Percentiles rank a stretch among this genome's conserved stretches.
Evolutionary conservation across 2,797 vertebrate species (phyloP).

Genomic region (Todus mexicanus): DNA sequence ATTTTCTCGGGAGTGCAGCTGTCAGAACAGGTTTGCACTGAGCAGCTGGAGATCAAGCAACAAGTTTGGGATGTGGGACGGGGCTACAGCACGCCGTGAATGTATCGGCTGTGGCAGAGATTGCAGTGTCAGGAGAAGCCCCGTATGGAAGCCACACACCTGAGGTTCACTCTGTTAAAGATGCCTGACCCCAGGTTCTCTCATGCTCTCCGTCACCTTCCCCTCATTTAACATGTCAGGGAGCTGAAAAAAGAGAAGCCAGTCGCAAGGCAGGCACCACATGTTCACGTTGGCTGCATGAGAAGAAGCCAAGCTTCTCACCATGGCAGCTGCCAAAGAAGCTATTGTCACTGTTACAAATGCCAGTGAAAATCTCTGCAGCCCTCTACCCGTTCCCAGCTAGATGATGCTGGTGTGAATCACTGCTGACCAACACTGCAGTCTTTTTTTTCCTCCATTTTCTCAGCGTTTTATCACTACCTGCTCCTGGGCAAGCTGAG

Average conservation of each 20-base stretch:
- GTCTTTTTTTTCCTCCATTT: background rate
- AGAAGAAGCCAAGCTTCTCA: background rate
- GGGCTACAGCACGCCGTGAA: background rate
- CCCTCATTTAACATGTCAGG: background rate
- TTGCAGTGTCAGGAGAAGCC: background rate
- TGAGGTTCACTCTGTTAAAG: background rate
- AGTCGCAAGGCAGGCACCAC: rapidly evolving
- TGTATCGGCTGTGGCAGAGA: background rate
- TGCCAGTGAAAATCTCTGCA: background rate
- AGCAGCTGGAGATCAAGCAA: background rate
- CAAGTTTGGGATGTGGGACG: background rate
- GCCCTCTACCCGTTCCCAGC: background rate
- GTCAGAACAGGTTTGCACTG: background rate
- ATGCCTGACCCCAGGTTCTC: background rate
- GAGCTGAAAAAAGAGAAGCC: background rate
- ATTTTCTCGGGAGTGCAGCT: background rate
- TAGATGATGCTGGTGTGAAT: background rate
- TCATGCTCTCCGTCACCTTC: background rate
- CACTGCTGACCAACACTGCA: background rate
- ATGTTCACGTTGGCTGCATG: rapidly evolving
- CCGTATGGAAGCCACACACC: background rate
- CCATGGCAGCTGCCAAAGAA: background rate
- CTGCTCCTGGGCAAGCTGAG: background rate
- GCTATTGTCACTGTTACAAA: background rate
- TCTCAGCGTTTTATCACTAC: background rate